phyloP scores from a whole-genome alignment of 2,797 vertebrate genomes.

The Cottoperca gobio region DNA sequence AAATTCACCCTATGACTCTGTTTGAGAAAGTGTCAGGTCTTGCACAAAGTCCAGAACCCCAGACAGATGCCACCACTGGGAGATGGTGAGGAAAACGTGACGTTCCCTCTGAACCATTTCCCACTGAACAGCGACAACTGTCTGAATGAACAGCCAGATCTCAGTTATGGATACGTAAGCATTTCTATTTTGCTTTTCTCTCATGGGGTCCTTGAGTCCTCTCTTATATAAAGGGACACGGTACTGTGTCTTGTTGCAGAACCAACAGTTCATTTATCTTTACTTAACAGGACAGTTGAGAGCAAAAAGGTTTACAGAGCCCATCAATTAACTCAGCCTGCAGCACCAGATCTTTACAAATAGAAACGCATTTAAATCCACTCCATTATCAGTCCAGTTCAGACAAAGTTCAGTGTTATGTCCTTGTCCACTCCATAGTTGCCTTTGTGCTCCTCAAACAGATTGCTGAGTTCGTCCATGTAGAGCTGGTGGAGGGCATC shows the following conservation, averaged over 20 bases:
- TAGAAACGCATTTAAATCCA: constrained; percentile 56
- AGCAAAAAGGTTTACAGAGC: constrained; percentile 1
- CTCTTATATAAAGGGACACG: neutral
- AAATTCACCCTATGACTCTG: constrained; percentile 45
- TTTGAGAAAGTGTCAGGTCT: constrained; percentile 38
- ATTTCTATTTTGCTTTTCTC: neutral
- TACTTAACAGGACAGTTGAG: neutral
- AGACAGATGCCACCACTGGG: constrained; percentile 29
- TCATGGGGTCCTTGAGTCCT: neutral
- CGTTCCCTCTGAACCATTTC: constrained; percentile 1
- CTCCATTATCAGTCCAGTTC: constrained; percentile 30
- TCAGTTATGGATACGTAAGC: neutral
- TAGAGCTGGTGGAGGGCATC: constrained; percentile 88
- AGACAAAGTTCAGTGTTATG: constrained; percentile 88
- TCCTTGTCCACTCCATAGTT: constrained; percentile 88
- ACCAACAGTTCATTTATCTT: constrained; percentile 4
- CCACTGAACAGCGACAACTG: neutral
- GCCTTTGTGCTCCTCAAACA: constrained; percentile 94
- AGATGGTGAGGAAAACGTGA: constrained; percentile 36
- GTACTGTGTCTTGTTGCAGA: neutral
- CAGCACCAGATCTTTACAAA: constrained; percentile 33
- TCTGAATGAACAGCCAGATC: neutral
- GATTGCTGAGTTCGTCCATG: constrained; percentile 85
- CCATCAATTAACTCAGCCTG: constrained; percentile 7
- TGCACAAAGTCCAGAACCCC: constrained; percentile 41